Evolutionary conservation across 2,888 invertebrate species (phyloP), one percentile per base, ranked within the genome.

Genomic region (Cantharis rufa): DNA sequence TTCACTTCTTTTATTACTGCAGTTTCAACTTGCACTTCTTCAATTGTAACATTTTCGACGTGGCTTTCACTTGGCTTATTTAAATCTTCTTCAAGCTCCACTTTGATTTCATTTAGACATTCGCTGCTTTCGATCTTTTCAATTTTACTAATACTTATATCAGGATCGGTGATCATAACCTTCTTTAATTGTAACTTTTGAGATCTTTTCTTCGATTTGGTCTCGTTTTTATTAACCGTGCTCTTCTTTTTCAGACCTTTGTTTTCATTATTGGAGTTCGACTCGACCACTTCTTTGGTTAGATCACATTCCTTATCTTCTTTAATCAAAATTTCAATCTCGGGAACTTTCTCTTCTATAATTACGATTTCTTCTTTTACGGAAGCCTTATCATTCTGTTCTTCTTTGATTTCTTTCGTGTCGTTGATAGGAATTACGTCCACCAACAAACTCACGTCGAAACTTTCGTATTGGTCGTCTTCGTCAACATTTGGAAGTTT

Each of bases 81-180:
- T 13, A 13, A 32, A 32, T 32, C 32, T 64, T 21, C 21, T 13
- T 15, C 63, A 0, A 15, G 16, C 3, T 66, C 64, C 7, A 66
- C 2, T 24, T 21, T 48, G n/a, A 0, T 7, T 48, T 48, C 48
- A 2, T 48, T 48, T 7, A 11, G 48, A 1, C n/a, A n/a, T n/a
- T 66, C 16, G 21, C n/a, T 7, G n/a, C 48, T 48, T 48, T 48
- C 48, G 48, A 7, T 24, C 11, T 63, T 63, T 66, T 66, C 64
- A n/a, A 24, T 15, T 21, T 66, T 66, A 15, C 15, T n/a, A 66
- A 48, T 48, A 48, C 48, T 48, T 48, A 48, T 48, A 78, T 86
- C 84, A n/a, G 85, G 74, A 78, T 87, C 87, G 10, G 84, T 87
- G 69, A 87, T 85, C 18, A 87, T 86, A 0, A 87, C 84, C 70